A percentile compares a stretch with the other conserved stretches of the same genome.
Conservation (phyloP, 2,113 vertebrate species). For the Sus scrofa region DNA sequence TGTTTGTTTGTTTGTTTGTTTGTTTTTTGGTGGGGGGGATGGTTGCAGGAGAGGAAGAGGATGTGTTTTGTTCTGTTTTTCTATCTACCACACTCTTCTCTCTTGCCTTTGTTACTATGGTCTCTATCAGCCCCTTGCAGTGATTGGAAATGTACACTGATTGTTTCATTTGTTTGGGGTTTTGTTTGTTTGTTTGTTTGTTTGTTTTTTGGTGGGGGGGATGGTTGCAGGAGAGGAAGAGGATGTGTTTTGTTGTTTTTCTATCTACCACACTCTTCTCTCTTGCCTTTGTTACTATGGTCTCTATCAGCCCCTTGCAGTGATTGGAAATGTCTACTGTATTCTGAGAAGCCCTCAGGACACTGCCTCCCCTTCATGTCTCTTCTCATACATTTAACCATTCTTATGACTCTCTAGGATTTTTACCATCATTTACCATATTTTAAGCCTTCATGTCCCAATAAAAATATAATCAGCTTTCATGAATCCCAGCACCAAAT, state of each 20-base stretch:
- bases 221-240: background rate
- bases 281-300: background rate
- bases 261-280: background rate
- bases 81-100: background rate
- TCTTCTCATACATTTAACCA: background rate
- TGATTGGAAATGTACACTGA: background rate
- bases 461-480: background rate
- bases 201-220: background rate
- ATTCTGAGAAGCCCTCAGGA: background rate
- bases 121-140: no score
- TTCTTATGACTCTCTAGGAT: background rate
- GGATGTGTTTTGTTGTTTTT: background rate
- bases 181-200: no score
- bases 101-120: background rate
- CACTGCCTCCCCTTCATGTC: background rate
- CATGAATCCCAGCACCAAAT: background rate
- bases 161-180: background rate
- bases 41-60: background rate
- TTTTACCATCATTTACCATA: background rate
- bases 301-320: no score
- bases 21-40: background rate
- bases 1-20: no score
- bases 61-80: background rate
- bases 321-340: background rate
- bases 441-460: slow-evolving; percentile 10